Evolutionary conservation across 2,113 vertebrate species (phyloP), one percentile per base, ranked within the genome.

Genomic region (Scomber japonicus): DNA sequence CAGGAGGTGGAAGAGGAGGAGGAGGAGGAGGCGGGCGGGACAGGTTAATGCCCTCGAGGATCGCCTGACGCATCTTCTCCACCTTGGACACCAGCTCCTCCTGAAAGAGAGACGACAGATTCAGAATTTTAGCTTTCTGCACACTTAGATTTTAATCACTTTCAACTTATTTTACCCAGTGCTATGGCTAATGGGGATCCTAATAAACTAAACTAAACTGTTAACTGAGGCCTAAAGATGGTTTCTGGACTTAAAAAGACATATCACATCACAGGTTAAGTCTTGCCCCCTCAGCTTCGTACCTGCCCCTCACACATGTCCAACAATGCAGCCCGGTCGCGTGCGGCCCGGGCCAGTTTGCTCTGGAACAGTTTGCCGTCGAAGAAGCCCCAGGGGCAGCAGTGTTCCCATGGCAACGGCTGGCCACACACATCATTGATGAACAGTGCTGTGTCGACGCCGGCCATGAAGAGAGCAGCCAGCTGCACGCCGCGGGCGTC

Each of bases 281-380:
- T 27, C 24, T 3, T 27, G 24, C 3, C 3, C 7, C 31, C 31
- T 6, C 11, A 6, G 11, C 24, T 50, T 8, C 85, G 1, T 91
- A 98, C 97, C 96, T 97, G 97, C 12, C 97, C 96, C 84, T 97
- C 97, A 30, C 97, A 98, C 92, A 98, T 96, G 90, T 98, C 97
- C 75, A 97, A 90, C 85, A 98, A 94, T 44, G 97, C 94, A 1
- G 94, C 94, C 31, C 95, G 93, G 75, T 97, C 96, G 4, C 96
- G 94, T 13, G 94, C 93, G 13, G 96, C 96, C 80, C 95, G 95
- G 71, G 96, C 94, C 74, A 97, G 93, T 90, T 97, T 97, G 95
- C 96, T 98, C 93, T 97, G 97, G 90, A 98, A 97, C 82, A 97
- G 94, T 84, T 98, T 98, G 70, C 97, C 97, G n/a, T 97, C 97